phyloP scores from a whole-genome alignment of 92 coral and sea anemone species.

The Pocillopora grandis region DNA sequence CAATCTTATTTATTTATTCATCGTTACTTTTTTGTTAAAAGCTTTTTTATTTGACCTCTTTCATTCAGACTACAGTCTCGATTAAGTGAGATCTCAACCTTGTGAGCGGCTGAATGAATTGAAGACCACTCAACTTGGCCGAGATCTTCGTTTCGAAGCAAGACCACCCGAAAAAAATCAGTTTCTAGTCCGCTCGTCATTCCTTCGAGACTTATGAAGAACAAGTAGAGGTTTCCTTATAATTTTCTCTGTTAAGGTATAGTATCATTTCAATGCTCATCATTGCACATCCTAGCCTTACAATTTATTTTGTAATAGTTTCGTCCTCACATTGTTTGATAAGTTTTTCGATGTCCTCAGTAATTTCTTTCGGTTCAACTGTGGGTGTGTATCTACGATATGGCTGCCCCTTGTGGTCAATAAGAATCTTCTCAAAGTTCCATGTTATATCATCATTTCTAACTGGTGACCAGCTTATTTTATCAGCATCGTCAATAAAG shows the following conservation, averaged over 20 bases:
- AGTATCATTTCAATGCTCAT: neutral
- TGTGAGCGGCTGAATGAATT: slow-evolving; percentile 56
- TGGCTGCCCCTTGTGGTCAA: slow-evolving; percentile 91
- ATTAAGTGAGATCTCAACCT: slow-evolving; percentile 8
- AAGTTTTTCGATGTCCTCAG: slow-evolving; percentile 63
- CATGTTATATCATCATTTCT: slow-evolving; percentile 87
- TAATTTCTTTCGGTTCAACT: slow-evolving; percentile 82
- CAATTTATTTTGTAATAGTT: neutral
- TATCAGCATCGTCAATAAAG: slow-evolving; percentile 64
- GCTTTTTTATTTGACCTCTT: neutral
- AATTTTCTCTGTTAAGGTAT: neutral
- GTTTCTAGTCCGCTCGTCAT: slow-evolving; percentile 64
- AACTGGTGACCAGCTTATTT: slow-evolving; percentile 80
- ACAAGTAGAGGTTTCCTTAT: neutral
- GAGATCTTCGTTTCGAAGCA: slow-evolving; percentile 38
- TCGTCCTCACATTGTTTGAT: slow-evolving; percentile 47
- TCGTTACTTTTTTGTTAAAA: neutral
- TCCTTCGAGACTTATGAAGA: slow-evolving; percentile 27
- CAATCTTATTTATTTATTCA: no score
- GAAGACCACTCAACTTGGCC: slow-evolving; percentile 40
- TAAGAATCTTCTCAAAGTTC: slow-evolving; percentile 94
- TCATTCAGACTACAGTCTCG: neutral
- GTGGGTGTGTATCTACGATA: slow-evolving; percentile 80
- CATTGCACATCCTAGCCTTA: neutral
- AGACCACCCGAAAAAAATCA: slow-evolving; percentile 39